A percentile compares a stretch with the other conserved stretches of the same genome.
Conservation (phyloP, 2,888 invertebrate genomes). For the Leptothorax acervorum region DNA sequence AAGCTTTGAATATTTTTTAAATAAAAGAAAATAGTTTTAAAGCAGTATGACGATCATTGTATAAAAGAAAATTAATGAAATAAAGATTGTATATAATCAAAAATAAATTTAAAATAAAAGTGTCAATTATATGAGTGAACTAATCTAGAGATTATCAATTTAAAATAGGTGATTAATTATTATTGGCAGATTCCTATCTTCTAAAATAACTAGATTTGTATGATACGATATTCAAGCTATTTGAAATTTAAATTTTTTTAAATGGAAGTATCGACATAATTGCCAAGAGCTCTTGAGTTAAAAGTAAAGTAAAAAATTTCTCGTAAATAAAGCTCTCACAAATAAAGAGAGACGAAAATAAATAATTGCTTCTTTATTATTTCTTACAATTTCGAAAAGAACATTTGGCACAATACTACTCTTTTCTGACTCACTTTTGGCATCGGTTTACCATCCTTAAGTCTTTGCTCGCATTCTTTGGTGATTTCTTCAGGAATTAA, state of each 20-base stretch:
- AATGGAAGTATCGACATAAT: background rate
- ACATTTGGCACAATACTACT: background rate
- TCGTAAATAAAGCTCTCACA: background rate
- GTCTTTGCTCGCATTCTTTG: constrained; percentile 87
- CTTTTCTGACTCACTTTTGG: constrained; percentile 83
- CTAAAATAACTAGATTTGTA: background rate
- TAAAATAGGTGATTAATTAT: constrained; percentile 1
- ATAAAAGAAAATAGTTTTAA: background rate
- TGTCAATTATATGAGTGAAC: background rate
- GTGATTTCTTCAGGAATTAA: constrained; percentile 88
- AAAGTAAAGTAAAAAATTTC: background rate
- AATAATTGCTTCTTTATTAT: constrained; percentile 5
- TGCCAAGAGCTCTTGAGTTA: background rate
- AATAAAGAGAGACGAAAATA: background rate
- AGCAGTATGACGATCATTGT: background rate
- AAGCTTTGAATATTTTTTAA: too few relatives aligned
- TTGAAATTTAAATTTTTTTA: background rate
- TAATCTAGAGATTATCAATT: background rate
- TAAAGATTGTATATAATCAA: background rate
- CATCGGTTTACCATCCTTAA: constrained; percentile 79
- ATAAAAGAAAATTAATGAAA: background rate
- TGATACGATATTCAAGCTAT: background rate
- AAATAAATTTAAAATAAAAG: background rate
- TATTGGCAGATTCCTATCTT: background rate
- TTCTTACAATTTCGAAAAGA: background rate